Conservation (phyloP, 1,140 invertebrate genomes). For the Ptiloglossa arizonensis region DNA sequence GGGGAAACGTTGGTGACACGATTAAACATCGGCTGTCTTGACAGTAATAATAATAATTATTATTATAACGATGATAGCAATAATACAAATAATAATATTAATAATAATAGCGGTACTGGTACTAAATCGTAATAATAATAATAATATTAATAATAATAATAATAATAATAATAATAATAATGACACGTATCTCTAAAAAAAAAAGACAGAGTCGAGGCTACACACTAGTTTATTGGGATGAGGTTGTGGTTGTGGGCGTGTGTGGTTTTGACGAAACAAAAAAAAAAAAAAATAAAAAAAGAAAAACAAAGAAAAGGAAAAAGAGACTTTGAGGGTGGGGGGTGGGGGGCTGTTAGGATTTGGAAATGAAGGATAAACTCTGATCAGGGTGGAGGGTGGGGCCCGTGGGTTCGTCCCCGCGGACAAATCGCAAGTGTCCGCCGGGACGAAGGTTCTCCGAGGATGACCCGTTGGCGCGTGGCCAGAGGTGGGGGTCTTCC, state of each 20-base stretch:
- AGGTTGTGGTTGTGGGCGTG: conserved; percentile 60
- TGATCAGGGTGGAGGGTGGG: conserved; percentile 46
- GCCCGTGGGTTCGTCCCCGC: conserved; percentile 69
- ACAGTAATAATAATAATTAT: conserved; percentile 80
- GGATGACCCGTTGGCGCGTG: conserved; percentile 40
- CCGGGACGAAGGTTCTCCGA: conserved; percentile 72
- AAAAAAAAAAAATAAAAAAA: conserved; percentile 38
- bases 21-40: conserved; percentile 24
- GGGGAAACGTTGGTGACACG: background rate
- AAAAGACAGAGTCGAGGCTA: conserved; percentile 64
- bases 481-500: conserved; percentile 44
- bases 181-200: conserved; percentile 70
- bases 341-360: too few species aligned
- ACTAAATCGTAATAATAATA: conserved; percentile 72
- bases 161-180: conserved; percentile 75
- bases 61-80: conserved; percentile 80
- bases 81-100: conserved; percentile 80
- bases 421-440: conserved; percentile 70
- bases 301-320: conserved; percentile 7
- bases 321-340: conserved; percentile 5
- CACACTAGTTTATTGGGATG: conserved; percentile 67
- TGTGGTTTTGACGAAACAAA: conserved; percentile 51
- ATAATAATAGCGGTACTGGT: conserved; percentile 77
- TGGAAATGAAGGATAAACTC: conserved; percentile 57
- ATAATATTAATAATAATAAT: conserved; percentile 76